A percentile compares a stretch with the other conserved stretches of the same genome.
Evolutionary conservation across 2,888 invertebrate species (phyloP).

Genomic region (Pseudococcus jackbeardsleyi): DNA sequence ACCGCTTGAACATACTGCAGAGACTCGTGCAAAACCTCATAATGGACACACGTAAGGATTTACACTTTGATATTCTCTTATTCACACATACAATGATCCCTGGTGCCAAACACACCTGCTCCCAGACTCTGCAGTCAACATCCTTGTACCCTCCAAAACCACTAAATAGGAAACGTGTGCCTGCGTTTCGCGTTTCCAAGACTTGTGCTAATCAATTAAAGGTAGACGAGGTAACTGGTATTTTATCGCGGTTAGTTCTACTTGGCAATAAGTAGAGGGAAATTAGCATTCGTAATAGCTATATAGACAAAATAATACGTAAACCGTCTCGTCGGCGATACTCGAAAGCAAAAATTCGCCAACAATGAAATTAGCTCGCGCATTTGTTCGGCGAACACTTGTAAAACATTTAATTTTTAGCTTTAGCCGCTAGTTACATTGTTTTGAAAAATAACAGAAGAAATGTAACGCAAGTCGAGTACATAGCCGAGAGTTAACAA

Average conservation of each 20-base stretch:
- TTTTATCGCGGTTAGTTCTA: conserved; percentile 14
- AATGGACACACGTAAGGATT: conserved; percentile 12
- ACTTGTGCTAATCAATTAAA: conserved; percentile 42
- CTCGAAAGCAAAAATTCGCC: not conserved
- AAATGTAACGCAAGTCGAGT: conserved; percentile 1
- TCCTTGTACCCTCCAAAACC: not conserved
- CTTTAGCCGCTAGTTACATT: conserved; percentile 57
- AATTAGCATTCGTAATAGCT: conserved; percentile 55
- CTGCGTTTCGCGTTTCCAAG: not conserved
- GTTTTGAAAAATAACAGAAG: conserved; percentile 13
- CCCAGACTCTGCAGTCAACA: not conserved
- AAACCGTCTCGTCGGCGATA: not conserved
- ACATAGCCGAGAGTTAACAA: conserved; percentile 25
- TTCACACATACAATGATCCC: conserved; percentile 28
- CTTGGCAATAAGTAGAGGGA: not conserved
- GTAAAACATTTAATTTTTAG: conserved; percentile 56
- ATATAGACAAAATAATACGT: not conserved
- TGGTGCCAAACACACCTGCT: not conserved
- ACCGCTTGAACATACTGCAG: not conserved
- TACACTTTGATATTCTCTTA: conserved; percentile 23
- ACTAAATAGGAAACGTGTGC: conserved; percentile 21
- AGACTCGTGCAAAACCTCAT: conserved; percentile 4
- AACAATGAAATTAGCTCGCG: conserved; percentile 36
- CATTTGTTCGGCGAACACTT: conserved; percentile 16
- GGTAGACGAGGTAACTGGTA: conserved; percentile 31